These are phyloP conservation scores for Chrysodeixis includens DNA, from an alignment of 2,888 invertebrate genomes.

Conservation along the genomic window DNA sequence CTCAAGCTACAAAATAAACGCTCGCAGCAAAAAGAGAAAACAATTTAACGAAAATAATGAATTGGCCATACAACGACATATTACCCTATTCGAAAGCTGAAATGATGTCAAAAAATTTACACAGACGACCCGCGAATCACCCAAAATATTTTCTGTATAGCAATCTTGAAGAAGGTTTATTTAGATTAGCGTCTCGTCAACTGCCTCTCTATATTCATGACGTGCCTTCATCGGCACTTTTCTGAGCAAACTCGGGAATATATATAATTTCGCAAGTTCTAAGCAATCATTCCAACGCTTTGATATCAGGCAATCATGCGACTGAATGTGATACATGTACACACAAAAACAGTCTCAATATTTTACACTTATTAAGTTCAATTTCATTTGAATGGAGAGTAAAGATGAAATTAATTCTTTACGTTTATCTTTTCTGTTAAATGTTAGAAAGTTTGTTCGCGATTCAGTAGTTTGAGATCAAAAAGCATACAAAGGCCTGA, in stretches of 20 bases:
- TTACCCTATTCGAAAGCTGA: conserved; percentile 37
- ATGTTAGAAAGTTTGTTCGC: conserved; percentile 25
- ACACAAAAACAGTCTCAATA: not conserved
- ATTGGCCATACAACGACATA: conserved; percentile 34
- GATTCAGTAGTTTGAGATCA: conserved; percentile 15
- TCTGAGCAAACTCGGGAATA: conserved; percentile 63
- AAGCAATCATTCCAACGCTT: conserved; percentile 57
- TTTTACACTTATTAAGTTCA: not conserved
- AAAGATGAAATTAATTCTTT: conserved; percentile 9
- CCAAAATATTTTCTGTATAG: conserved; percentile 68
- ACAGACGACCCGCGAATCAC: conserved; percentile 57
- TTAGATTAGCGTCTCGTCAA: conserved; percentile 74
- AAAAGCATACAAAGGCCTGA: conserved; percentile 22
- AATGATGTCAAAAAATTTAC: conserved; percentile 62
- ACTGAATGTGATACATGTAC: conserved; percentile 49
- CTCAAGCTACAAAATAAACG: not conserved
- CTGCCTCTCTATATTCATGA: conserved; percentile 73
- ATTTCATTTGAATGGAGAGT: not conserved
- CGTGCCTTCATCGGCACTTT: conserved; percentile 63
- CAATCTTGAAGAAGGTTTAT: conserved; percentile 70
- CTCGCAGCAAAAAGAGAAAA: conserved; percentile 17
- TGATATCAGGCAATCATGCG: conserved; percentile 56
- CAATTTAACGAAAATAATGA: conserved; percentile 23
- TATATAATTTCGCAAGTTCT: conserved; percentile 64
- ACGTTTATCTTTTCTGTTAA: not conserved